phyloP scores from a whole-genome alignment of 2,888 invertebrate genomes.

The Tricholauxania praeusta region DNA sequence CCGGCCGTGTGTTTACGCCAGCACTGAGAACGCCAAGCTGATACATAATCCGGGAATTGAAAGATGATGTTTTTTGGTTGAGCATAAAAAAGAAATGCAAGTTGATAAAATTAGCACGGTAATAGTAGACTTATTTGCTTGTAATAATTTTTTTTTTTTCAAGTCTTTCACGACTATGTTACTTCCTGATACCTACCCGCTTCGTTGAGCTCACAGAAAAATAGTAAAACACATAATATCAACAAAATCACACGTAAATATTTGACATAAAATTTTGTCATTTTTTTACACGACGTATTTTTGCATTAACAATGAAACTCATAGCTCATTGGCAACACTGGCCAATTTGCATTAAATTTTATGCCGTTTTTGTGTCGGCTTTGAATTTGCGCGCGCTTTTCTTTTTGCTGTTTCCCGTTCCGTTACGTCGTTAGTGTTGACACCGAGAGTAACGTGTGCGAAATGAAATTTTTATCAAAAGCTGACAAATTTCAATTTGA shows the following conservation, averaged over 20 bases:
- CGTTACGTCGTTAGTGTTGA: constrained; percentile 5
- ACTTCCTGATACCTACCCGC: constrained; percentile 20
- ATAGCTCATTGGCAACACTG: constrained; percentile 8
- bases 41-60: neutral
- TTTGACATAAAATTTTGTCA: constrained; percentile 8
- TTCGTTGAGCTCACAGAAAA: constrained; percentile 14
- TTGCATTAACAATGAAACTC: constrained; percentile 6
- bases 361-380: neutral
- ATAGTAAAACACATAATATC: constrained; percentile 7
- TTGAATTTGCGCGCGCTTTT: neutral
- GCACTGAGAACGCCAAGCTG: constrained; percentile 65
- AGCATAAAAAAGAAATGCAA: too few relatives aligned
- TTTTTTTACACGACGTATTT: constrained; percentile 1
- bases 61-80: too few relatives aligned
- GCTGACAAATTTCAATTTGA: neutral
- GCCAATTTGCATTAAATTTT: neutral
- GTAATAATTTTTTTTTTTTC: too few relatives aligned
- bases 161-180: neutral
- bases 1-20: constrained; percentile 66
- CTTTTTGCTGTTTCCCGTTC: neutral
- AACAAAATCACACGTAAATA: constrained; percentile 8
- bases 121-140: too few relatives aligned
- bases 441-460: constrained; percentile 14
- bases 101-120: too few relatives aligned
- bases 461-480: constrained; percentile 21